These are phyloP conservation scores for Netelia melanura DNA, from an alignment of 2,888 invertebrate species.

Conservation along the genomic window DNA sequence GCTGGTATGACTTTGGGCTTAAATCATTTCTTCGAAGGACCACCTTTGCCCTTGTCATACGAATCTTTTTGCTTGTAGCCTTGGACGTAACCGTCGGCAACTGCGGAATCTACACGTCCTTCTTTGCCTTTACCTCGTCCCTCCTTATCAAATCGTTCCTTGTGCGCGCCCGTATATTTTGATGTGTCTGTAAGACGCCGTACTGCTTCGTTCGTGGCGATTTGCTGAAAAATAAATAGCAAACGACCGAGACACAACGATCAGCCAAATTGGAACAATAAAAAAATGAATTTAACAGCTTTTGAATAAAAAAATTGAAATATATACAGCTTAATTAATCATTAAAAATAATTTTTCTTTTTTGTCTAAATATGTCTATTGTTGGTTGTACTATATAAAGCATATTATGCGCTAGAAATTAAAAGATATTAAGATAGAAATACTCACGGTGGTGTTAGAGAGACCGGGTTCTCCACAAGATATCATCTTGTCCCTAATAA, in stretches of 20 bases:
- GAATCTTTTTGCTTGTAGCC: slow-evolving; percentile 74
- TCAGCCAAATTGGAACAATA: not conserved
- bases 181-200: slow-evolving; percentile 83
- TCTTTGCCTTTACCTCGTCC: slow-evolving; percentile 84
- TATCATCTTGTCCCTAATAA: slow-evolving; percentile 81
- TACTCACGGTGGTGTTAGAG: slow-evolving; percentile 69
- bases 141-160: slow-evolving; percentile 83
- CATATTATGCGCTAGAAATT: not conserved
- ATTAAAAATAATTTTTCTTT: not conserved
- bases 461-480: slow-evolving; percentile 81
- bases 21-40: not conserved
- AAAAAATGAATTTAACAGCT: not conserved
- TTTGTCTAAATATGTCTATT: not conserved
- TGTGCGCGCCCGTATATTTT: slow-evolving; percentile 84
- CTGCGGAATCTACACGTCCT: slow-evolving; percentile 80
- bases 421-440: not conserved
- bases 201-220: slow-evolving; percentile 78
- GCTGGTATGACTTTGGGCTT: not conserved
- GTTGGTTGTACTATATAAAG: not conserved
- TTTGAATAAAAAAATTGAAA: not conserved
- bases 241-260: not conserved
- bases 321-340: not conserved
- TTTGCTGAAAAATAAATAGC: slow-evolving; percentile 64
- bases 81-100: slow-evolving; percentile 82
- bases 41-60: slow-evolving; percentile 71